A percentile compares a stretch with the other conserved stretches of the same genome.
These are phyloP conservation scores for Pseudomugil tenellus DNA, from an alignment of 2,797 vertebrate species.

Conservation along the genomic window DNA sequence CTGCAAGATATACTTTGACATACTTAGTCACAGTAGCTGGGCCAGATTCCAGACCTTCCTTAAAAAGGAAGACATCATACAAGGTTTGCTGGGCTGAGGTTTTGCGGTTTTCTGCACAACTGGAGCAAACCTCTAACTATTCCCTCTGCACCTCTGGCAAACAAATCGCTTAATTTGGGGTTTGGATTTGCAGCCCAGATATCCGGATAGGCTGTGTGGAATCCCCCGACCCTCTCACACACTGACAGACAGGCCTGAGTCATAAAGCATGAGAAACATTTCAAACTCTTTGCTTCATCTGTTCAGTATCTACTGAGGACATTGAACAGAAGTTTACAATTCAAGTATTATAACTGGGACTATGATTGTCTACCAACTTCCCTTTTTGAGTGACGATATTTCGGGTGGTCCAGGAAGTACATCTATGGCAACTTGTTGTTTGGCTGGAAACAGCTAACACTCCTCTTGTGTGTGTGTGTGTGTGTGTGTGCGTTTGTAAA, in stretches of 20 bases:
- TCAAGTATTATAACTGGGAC: slow-evolving; percentile 16
- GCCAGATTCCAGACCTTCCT: background rate
- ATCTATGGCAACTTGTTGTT: slow-evolving; percentile 65
- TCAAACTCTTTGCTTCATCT: background rate
- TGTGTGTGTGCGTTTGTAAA: slow-evolving; percentile 67
- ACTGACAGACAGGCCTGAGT: background rate
- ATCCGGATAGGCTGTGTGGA: slow-evolving; percentile 40
- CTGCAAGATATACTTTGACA: slow-evolving; percentile 2
- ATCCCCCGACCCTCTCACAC: slow-evolving; percentile 14
- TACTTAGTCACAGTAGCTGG: background rate
- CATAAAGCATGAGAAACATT: background rate
- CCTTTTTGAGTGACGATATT: slow-evolving; percentile 27
- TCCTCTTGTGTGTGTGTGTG: slow-evolving; percentile 65
- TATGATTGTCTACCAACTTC: slow-evolving; percentile 44
- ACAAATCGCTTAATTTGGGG: slow-evolving; percentile 59
- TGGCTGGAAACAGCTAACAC: slow-evolving; percentile 75
- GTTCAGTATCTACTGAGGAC: background rate
- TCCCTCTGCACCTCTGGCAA: slow-evolving; percentile 57
- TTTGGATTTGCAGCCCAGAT: slow-evolving; percentile 50
- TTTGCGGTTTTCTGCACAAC: slow-evolving; percentile 52
- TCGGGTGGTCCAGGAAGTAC: slow-evolving; percentile 56
- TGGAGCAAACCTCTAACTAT: slow-evolving; percentile 52
- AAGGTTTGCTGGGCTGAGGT: slow-evolving; percentile 45
- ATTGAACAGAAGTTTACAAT: background rate
- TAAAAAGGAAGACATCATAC: too few species aligned